Evolutionary conservation across 2,797 vertebrate genomes (phyloP), one percentile per base, ranked within the genome.

Genomic region (Bradypodion ventrale): DNA sequence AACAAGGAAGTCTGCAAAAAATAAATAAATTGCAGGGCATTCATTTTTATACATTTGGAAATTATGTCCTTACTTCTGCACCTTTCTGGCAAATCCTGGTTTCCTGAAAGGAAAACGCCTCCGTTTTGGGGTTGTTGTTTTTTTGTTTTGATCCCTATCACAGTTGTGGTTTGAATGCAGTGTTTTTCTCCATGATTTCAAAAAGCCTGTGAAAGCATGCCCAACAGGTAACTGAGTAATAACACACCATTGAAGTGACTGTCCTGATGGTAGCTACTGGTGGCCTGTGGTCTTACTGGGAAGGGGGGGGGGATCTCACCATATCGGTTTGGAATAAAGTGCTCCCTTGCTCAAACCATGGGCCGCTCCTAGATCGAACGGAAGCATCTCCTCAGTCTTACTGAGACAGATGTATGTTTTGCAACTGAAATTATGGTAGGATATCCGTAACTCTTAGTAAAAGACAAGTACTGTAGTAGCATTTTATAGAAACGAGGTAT

Each of bases 71-170:
- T 80, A 65, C 82, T 84, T 85, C 40, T 40, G 76, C 12, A 85
- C 59, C 83, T 89, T 78, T 85, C 83, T 88, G 81, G 42, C 88
- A 85, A 90, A 89, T 82, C 46, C 62, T 87, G n/a, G 10, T 66
- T 37, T 25, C 49, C 85, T 40, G 68, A 89, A 87, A 16, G 19
- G 44, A 86, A 19, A 77, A 46, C 78, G 40, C 1, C 5, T 10
- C 1, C 23, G 44, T 1, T n/a, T 12, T 60, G 16, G 83, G n/a
- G n/a, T n/a, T n/a, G n/a, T n/a, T n/a, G 83, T 25, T 83, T 82
- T n/a, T 82, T 83, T 78, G 83, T 90, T 89, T 3, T 4, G 80
- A 60, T 75, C 75, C n/a, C 86, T 65, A 78, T 49, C 90, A 87
- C 60, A 63, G 40, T 75, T 29, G 49, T 32, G 16, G 42, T 52